A percentile compares a stretch with the other conserved stretches of the same genome.
These are phyloP conservation scores for Pseudotriccus pelzelni DNA, from an alignment of 2,797 vertebrate species.

Conservation along the genomic window DNA sequence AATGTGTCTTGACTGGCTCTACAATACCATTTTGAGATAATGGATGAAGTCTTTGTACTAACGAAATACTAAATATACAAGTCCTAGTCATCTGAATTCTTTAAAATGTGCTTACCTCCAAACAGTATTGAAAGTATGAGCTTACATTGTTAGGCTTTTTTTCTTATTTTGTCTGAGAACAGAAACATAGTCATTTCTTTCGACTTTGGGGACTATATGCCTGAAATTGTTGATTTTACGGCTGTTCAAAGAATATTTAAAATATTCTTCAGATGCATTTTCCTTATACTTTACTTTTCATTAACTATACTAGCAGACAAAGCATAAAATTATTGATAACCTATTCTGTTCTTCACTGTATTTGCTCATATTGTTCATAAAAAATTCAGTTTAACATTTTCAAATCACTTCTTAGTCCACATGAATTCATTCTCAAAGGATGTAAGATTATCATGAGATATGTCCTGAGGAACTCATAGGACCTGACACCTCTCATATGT, in stretches of 20 bases:
- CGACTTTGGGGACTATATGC: neutral
- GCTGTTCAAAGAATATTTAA: neutral
- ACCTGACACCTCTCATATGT: neutral
- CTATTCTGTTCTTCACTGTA: neutral
- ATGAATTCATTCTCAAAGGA: neutral
- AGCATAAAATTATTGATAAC: neutral
- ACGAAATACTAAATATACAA: neutral
- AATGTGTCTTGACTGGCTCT: neutral
- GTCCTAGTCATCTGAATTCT: neutral
- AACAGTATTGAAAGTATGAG: neutral
- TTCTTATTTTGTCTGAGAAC: neutral
- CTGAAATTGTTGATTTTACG: neutral
- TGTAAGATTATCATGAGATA: neutral
- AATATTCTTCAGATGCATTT: neutral
- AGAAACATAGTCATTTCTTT: neutral
- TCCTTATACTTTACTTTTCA: neutral
- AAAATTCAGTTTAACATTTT: neutral
- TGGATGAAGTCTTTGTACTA: neutral
- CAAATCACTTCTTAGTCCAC: neutral
- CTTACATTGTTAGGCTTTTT: accelerated
- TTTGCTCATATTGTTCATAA: neutral
- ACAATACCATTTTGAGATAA: neutral
- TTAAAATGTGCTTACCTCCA: neutral
- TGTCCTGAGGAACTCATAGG: neutral
- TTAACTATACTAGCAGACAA: neutral